phyloP scores from a whole-genome alignment of 2,888 invertebrate species.

The Uloborus plumipes region DNA sequence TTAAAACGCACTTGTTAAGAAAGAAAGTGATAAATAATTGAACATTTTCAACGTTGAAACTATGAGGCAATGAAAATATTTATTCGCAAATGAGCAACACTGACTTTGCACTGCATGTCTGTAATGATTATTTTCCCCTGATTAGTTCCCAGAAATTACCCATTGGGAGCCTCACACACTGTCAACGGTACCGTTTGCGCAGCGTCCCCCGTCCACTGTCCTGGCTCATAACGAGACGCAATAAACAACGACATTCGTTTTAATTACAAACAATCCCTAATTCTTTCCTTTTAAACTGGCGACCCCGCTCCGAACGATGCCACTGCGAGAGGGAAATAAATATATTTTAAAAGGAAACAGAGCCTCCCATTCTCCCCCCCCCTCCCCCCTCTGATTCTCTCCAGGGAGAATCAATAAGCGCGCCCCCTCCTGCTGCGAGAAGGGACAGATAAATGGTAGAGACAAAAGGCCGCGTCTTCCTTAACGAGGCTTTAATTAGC shows the following conservation, averaged over 20 bases:
- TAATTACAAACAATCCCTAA: constrained; percentile 62
- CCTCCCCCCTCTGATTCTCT: constrained; percentile 4
- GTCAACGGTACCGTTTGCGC: constrained; percentile 26
- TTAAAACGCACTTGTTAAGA: too few species aligned
- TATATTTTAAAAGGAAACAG: constrained; percentile 45
- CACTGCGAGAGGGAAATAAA: constrained; percentile 27
- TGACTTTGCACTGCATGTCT: too few species aligned
- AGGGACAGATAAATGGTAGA: constrained; percentile 51
- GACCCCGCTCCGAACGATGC: constrained; percentile 9
- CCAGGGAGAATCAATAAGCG: constrained; percentile 34
- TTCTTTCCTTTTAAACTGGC: constrained; percentile 51
- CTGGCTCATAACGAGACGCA: constrained; percentile 43
- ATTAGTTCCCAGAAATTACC: too few species aligned
- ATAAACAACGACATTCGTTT: constrained; percentile 61
- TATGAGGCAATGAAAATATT: too few species aligned
- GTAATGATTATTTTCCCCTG: too few species aligned
- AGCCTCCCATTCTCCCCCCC: not conserved
- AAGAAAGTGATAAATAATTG: too few species aligned
- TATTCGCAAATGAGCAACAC: too few species aligned
- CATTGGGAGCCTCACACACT: too few species aligned
- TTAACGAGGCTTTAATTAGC: constrained; percentile 62
- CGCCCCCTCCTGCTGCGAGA: constrained; percentile 1
- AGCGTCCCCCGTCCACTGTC: constrained; percentile 15
- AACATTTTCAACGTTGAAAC: too few species aligned
- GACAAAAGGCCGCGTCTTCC: constrained; percentile 52